Conservation (phyloP, 2,797 vertebrate species). For the Chelmon rostratus region DNA sequence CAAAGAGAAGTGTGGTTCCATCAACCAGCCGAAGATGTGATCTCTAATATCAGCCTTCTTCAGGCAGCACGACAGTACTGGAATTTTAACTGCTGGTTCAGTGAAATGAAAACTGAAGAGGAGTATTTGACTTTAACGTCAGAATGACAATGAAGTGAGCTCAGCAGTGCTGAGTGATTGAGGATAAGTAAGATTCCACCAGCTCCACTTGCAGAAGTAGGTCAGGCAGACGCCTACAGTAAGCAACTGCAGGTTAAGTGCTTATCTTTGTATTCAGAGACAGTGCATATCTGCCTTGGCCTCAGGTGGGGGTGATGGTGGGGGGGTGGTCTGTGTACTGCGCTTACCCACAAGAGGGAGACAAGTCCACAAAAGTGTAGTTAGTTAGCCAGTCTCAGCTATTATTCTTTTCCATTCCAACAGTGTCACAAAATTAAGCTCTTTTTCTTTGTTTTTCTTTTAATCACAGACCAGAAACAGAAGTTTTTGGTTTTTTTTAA, state of each 20-base stretch:
- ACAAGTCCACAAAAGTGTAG: slow-evolving; percentile 72
- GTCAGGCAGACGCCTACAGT: slow-evolving; percentile 82
- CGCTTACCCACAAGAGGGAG: slow-evolving; percentile 83
- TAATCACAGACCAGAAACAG: not conserved
- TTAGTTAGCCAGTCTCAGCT: slow-evolving; percentile 11
- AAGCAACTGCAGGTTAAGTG: slow-evolving; percentile 83
- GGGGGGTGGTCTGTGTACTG: slow-evolving; percentile 47
- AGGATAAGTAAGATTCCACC: slow-evolving; percentile 72
- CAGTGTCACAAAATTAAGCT: not conserved
- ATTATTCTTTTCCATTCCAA: slow-evolving; percentile 25
- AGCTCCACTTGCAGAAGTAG: slow-evolving; percentile 78
- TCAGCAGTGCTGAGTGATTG: slow-evolving; percentile 65
- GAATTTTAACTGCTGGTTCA: slow-evolving; percentile 24
- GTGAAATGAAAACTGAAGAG: slow-evolving; percentile 43
- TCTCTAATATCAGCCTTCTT: slow-evolving; percentile 17
- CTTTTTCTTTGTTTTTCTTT: no score
- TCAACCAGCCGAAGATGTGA: slow-evolving; percentile 21
- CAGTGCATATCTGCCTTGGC: slow-evolving; percentile 69
- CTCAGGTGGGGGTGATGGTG: slow-evolving; percentile 48
- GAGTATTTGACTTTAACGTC: slow-evolving; percentile 56
- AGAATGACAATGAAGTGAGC: slow-evolving; percentile 55
- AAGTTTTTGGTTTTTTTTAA: not conserved
- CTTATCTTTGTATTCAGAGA: slow-evolving; percentile 81
- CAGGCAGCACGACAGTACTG: slow-evolving; percentile 3
- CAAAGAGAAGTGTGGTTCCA: slow-evolving; percentile 7